Percentiles rank a stretch among this genome's conserved stretches.
Conservation (phyloP, 2,888 invertebrate species). For the Diachrysia chrysitis region DNA sequence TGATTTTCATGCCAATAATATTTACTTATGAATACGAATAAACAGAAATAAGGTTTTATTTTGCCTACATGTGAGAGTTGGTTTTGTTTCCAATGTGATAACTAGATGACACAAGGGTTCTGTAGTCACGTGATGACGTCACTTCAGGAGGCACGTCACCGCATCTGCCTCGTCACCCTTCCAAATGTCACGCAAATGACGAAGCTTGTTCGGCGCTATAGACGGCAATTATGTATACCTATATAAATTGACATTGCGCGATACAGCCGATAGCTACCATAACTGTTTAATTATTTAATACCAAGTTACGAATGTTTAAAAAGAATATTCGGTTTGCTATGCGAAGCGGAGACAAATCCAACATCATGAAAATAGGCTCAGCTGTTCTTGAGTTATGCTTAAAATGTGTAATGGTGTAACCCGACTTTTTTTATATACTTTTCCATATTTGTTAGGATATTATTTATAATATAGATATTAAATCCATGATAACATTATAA, state of each 20-base stretch:
- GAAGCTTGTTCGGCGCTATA: slow-evolving; percentile 46
- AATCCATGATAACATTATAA: too few species aligned
- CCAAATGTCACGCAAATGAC: slow-evolving; percentile 59
- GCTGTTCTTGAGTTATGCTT: too few species aligned
- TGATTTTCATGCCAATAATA: slow-evolving; percentile 48
- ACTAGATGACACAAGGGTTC: slow-evolving; percentile 52
- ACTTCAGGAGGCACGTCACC: slow-evolving; percentile 43
- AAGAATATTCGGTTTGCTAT: too few species aligned
- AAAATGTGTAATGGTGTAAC: too few species aligned
- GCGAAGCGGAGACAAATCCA: too few species aligned
- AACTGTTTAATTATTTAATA: neutral
- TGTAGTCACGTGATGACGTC: slow-evolving; percentile 59
- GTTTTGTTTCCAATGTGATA: slow-evolving; percentile 34
- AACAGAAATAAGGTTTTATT: slow-evolving; percentile 20
- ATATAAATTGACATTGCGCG: slow-evolving; percentile 21
- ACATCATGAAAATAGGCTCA: too few species aligned
- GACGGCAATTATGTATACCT: slow-evolving; percentile 42
- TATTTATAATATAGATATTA: too few species aligned
- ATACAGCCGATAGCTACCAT: neutral
- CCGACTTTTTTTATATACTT: too few species aligned
- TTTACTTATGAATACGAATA: slow-evolving; percentile 40
- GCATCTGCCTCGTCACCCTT: slow-evolving; percentile 53
- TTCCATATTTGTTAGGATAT: too few species aligned
- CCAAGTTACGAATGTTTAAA: too few species aligned
- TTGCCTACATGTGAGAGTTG: slow-evolving; percentile 19